Evolutionary conservation across 1,140 invertebrate genomes (phyloP), one percentile per base, ranked within the genome.

Genomic region (Sminthurides bifidus): DNA sequence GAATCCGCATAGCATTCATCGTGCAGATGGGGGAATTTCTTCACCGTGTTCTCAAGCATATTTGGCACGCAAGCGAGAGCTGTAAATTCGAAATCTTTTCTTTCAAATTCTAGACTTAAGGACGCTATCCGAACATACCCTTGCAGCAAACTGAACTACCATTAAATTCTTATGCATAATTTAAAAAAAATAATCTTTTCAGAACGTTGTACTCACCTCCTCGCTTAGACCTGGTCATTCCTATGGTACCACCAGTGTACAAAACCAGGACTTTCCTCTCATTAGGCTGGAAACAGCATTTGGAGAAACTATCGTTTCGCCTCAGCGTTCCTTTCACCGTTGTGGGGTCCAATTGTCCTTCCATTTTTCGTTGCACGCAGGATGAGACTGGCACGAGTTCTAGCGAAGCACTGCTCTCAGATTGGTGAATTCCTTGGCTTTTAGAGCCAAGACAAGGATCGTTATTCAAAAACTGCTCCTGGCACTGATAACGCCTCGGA

Each of bases 191-290:
- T n/a, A n/a, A n/a, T n/a, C n/a, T n/a, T n/a, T n/a, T n/a, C n/a
- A n/a, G n/a, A n/a, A n/a, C n/a, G n/a, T 54, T 23, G 15, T 21
- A n/a, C 38, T 68, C 75, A 40, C 24, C 74, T 84, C 84, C 81
- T 72, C 82, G 80, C 27, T 79, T 70, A 67, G 85, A 84, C 56
- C 80, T 75, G 59, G 84, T 73, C 87, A 92, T 92, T 21, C 87
- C 88, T 60, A 92, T 92, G 1, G 88, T 92, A 14, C 88, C 88
- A 5, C 88, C 88, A 0, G 86, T 90, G 59, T 89, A 91, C 2
- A 92, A 72, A 19, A 91, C 85, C 14, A 88, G 71, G 3, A 91
- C 81, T 56, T 73, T 71, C 15, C 74, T 73, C 59, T 81, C 78
- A 56, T 64, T 62, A 35, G 59, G 64, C 2, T 64, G 51, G 17